Evolutionary conservation across 53 echinoderm and acorn worm genomes (phyloP).

Genomic region (Echinometra lucunter): DNA sequence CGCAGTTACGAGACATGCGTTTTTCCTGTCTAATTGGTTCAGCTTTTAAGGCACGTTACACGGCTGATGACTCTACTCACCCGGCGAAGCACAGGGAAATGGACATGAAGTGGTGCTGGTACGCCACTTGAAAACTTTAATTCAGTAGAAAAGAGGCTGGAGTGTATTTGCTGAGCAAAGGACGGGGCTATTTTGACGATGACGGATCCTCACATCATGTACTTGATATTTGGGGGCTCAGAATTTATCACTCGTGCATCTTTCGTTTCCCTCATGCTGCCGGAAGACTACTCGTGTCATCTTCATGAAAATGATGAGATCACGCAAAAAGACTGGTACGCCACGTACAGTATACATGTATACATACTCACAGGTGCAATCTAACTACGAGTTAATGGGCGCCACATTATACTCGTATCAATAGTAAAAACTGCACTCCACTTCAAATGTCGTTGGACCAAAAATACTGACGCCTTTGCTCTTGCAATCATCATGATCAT

Average conservation of each 20-base stretch:
- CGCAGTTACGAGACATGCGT: conserved; percentile 11
- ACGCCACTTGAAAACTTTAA: conserved; percentile 56
- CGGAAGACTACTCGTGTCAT: neutral
- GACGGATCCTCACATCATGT: conserved; percentile 60
- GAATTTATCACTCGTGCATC: neutral
- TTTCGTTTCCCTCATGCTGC: neutral
- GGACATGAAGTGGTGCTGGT: conserved; percentile 56
- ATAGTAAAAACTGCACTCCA: neutral
- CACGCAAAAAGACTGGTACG: neutral
- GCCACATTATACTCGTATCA: neutral
- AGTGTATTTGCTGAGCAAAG: conserved; percentile 58
- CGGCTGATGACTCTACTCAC: conserved; percentile 1
- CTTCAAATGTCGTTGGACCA: neutral
- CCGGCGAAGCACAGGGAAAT: conserved; percentile 5
- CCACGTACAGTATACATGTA: neutral
- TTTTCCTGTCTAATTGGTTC: conserved; percentile 58
- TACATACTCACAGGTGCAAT: neutral
- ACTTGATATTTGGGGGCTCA: conserved; percentile 32
- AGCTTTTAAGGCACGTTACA: conserved; percentile 28
- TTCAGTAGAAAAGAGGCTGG: conserved; percentile 26
- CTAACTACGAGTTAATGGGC: neutral
- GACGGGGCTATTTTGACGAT: conserved; percentile 58
- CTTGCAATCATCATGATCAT: too few relatives aligned
- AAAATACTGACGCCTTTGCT: too few relatives aligned
- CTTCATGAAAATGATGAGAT: neutral